phyloP scores from a whole-genome alignment of 2,113 vertebrate species.

The Anarhynchus alexandrinus region DNA sequence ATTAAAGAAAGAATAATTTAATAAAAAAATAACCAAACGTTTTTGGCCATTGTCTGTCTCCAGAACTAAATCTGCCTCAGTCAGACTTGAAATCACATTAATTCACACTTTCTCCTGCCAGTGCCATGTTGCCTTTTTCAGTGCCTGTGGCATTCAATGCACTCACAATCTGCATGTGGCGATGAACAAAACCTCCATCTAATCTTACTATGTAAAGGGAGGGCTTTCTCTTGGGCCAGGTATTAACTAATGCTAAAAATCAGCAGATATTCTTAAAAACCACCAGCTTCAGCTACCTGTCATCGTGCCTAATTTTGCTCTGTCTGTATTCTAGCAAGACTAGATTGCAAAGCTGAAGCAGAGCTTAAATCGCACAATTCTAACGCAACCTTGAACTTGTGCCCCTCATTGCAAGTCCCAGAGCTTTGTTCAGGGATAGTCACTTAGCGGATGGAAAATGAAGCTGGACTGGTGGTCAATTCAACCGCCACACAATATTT shows the following conservation, averaged over 20 bases:
- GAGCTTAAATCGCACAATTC: background rate
- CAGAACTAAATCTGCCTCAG: background rate
- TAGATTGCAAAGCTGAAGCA: background rate
- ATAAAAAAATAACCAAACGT: background rate
- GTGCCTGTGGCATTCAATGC: too few relatives aligned
- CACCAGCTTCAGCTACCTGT: background rate
- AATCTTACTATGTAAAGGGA: background rate
- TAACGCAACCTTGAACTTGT: background rate
- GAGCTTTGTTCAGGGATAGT: background rate
- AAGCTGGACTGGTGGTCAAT: background rate
- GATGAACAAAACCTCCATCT: background rate
- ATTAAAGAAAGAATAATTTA: background rate
- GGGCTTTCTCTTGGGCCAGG: background rate
- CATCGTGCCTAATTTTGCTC: background rate
- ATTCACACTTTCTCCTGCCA: background rate
- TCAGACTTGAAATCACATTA: background rate
- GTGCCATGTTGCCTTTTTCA: background rate
- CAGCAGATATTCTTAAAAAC: background rate
- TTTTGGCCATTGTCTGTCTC: background rate
- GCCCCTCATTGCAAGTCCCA: background rate
- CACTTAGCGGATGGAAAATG: accelerated
- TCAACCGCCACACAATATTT: background rate
- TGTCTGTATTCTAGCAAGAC: background rate
- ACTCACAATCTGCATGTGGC: background rate
- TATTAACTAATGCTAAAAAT: background rate